Conservation (phyloP, 2,113 vertebrate species). For the Opisthocomus hoazin region DNA sequence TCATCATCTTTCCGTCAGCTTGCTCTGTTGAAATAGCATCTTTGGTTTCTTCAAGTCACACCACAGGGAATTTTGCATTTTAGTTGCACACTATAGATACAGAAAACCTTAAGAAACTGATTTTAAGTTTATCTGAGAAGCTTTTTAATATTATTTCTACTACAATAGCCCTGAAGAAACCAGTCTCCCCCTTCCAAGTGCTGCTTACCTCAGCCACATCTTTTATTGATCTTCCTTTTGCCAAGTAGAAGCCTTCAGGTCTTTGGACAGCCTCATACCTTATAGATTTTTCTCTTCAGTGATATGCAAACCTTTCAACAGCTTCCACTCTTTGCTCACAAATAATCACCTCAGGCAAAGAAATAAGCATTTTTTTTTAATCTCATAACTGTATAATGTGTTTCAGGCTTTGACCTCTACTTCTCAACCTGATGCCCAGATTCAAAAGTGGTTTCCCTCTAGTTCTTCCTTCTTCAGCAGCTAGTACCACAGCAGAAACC, state of each 20-base stretch:
- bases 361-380: accelerated
- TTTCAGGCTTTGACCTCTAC: background rate
- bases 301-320: background rate
- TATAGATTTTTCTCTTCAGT: background rate
- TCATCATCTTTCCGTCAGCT: background rate
- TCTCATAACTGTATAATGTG: accelerated
- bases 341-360: background rate
- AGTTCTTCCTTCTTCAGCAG: background rate
- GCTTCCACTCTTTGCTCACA: accelerated
- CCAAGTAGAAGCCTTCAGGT: background rate
- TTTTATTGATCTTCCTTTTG: background rate
- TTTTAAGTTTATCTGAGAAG: background rate
- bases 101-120: background rate
- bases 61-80: background rate
- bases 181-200: background rate
- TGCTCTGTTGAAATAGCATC: background rate
- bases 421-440: accelerated
- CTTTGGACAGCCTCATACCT: background rate
- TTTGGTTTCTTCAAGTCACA: background rate
- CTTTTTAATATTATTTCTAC: no score
- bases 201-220: background rate
- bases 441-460: accelerated
- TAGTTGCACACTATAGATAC: accelerated
- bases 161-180: background rate
- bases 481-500: accelerated